A percentile compares a stretch with the other conserved stretches of the same genome.
These are phyloP conservation scores for Carpatolechia fugitivella DNA, from an alignment of 2,888 invertebrate species.

Conservation along the genomic window DNA sequence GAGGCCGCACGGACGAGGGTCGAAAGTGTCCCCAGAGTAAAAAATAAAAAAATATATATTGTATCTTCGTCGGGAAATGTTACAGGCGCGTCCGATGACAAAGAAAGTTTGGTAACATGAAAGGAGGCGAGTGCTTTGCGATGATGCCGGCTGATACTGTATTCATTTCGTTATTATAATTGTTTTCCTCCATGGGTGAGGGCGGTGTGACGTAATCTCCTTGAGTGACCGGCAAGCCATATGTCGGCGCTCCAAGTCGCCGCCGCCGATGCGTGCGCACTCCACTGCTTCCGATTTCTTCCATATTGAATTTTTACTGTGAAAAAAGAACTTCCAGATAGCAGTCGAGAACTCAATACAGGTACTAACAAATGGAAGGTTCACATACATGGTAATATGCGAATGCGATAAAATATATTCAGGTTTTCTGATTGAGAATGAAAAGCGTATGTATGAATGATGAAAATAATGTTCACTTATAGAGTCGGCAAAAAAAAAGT, in stretches of 20 bases:
- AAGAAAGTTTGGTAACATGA: slow-evolving; percentile 57
- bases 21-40: slow-evolving; percentile 78
- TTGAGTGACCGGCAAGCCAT: slow-evolving; percentile 63
- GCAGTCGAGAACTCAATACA: slow-evolving; percentile 9
- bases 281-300: slow-evolving; percentile 37
- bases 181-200: slow-evolving; percentile 64
- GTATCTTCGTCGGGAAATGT: slow-evolving; percentile 67
- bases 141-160: slow-evolving; percentile 54
- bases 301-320: slow-evolving; percentile 52
- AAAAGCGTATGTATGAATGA: too few species aligned
- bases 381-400: too few species aligned
- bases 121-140: slow-evolving; percentile 35
- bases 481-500: too few species aligned
- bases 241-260: slow-evolving; percentile 42
- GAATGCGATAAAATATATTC: too few species aligned
- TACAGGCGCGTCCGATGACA: slow-evolving; percentile 56
- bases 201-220: slow-evolving; percentile 70
- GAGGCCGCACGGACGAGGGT: slow-evolving; percentile 79
- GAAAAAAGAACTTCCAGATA: slow-evolving; percentile 40
- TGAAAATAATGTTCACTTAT: too few species aligned
- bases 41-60: slow-evolving; percentile 77
- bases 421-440: too few species aligned
- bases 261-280: slow-evolving; percentile 25
- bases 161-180: slow-evolving; percentile 70
- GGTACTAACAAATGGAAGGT: neutral